Evolutionary conservation across 2,113 vertebrate genomes (phyloP), one percentile per base, ranked within the genome.

Genomic region (Notothenia coriiceps): DNA sequence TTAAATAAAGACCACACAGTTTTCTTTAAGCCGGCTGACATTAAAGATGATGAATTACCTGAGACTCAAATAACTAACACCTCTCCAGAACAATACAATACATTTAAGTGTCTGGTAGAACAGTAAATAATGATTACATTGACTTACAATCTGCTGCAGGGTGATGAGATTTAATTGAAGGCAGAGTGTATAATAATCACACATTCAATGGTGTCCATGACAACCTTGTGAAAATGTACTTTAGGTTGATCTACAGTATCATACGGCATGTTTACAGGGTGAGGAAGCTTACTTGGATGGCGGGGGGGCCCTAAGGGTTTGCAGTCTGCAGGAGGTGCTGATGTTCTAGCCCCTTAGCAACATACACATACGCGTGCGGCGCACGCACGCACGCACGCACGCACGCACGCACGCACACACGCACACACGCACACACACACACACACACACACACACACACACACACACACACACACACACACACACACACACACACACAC

Each of bases 321-420:
- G 49, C 55, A 59, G 75, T 80, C 66, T 76, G 81, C 76, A 51
- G 77, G 86, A 88, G 79, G 79, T 86, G 80, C 73, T 87, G 86
- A 87, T 66, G 77, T 79, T 70, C 15, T 51, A 64, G 66, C 74
- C 49, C 52, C 61, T 52, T 79, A 74, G 82, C 62, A 70, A 80
- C 43, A 47, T 71, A 70, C 74, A 63, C 57, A 33, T 12, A 10
- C 29, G 11, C 50, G 35, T 40, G 35, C 35, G 6, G 35, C 1
- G 6, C 7, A 54, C 9, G 44, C 74, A 74, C 52, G 75, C 35
- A 22, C 10, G 6, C 15, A 10, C 40, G 61, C 54, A 84, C 22
- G 1, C 22, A 22, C 22, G 1, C 79, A 81, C 49, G 62, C 64
- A 75, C 52, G 43, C 79, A 81, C 49, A 65, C 64, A 75, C 52